Base-by-base conservation (phyloP, 2,113 vertebrate genomes). In the Bubo bubo region DNA sequence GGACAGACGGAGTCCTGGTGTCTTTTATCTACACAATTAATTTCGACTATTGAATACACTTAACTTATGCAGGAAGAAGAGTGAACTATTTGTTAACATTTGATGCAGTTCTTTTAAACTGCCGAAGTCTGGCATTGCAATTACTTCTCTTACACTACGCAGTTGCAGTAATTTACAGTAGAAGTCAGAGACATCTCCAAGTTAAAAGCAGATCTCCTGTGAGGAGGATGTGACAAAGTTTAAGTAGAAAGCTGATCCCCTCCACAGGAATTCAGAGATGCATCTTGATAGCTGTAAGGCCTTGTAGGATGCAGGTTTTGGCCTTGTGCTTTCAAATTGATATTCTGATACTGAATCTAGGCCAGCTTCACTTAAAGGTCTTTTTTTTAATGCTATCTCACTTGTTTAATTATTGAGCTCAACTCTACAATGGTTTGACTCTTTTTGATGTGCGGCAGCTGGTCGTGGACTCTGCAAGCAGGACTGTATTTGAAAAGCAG, bases 321-420 rank as follows among this genome's bases (percentile, higher is more conserved):
- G 80, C 90, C 72, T 66, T 21, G 20, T 63, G 58, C 77, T 91
- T 85, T 77, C 59, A 59, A 30, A 79, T 17, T 18, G 26, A 23
- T 72, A 52, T 72, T 74, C 66, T 68, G 86, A 13, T 50, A 49
- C 71, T 77, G 79, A 87, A 77, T 60, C 66, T 82, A 56, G 70
- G 88, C 74, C 62, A 83, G 53, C 60, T 77, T 50, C 91, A 8
- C 82, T 47, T 71, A 16, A 47, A 72, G 58, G n/a, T 56, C 35
- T 88, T 39, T 60, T 55, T 37, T 49, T 49, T 47, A 34, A 37
- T 32, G 45, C 52, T 55, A 37, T 35, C 60, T 88, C 52, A 20
- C 35, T 75, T 95, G 43, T 72, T 93, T 92, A 82, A 86, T 91
- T 95, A 64, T 80, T 83, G 67, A 93, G 66, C 71, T 90, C 50